A percentile compares a stretch with the other conserved stretches of the same genome.
Evolutionary conservation across 2,113 vertebrate species (phyloP).

Genomic region (Lutjanus erythropterus): DNA sequence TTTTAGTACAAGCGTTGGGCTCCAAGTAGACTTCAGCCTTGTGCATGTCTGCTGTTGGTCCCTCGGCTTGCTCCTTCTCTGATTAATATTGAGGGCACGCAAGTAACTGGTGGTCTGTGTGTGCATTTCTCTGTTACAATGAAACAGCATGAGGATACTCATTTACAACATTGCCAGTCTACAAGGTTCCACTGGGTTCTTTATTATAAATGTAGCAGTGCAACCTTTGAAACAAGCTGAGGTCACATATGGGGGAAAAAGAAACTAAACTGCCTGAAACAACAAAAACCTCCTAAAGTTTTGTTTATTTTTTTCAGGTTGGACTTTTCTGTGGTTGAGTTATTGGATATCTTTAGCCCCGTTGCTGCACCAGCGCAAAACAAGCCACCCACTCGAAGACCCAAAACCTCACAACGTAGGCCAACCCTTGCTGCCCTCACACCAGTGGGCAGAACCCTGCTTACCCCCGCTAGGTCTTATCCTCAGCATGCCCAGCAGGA

Average conservation of each 20-base stretch:
- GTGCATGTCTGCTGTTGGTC: constrained; percentile 10
- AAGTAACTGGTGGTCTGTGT: constrained; percentile 19
- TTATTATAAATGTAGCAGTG: constrained; percentile 32
- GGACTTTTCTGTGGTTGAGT: constrained; percentile 87
- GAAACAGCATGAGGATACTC: constrained; percentile 14
- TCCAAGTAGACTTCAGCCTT: constrained; percentile 16
- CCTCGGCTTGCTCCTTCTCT: constrained; percentile 1
- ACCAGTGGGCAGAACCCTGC: constrained; percentile 31
- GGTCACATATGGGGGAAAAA: not conserved
- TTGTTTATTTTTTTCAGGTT: constrained; percentile 78
- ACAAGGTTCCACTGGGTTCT: constrained; percentile 7
- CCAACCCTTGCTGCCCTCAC: constrained; percentile 37
- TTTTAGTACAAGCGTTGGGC: constrained; percentile 1
- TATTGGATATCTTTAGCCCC: constrained; percentile 89
- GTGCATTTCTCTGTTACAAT: constrained; percentile 34
- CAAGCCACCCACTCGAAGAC: constrained; percentile 43
- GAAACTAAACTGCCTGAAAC: constrained; percentile 9
- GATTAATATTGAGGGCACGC: constrained; percentile 16
- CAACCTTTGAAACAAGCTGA: constrained; percentile 20
- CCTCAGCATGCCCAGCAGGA: constrained; percentile 70
- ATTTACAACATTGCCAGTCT: constrained; percentile 27
- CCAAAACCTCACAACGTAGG: constrained; percentile 28
- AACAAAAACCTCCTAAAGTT: constrained; percentile 2
- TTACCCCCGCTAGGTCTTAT: constrained; percentile 20
- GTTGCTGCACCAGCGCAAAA: constrained; percentile 61